These are phyloP conservation scores for Chinchilla lanigera DNA, from an alignment of 2,113 vertebrate genomes.

Conservation along the genomic window DNA sequence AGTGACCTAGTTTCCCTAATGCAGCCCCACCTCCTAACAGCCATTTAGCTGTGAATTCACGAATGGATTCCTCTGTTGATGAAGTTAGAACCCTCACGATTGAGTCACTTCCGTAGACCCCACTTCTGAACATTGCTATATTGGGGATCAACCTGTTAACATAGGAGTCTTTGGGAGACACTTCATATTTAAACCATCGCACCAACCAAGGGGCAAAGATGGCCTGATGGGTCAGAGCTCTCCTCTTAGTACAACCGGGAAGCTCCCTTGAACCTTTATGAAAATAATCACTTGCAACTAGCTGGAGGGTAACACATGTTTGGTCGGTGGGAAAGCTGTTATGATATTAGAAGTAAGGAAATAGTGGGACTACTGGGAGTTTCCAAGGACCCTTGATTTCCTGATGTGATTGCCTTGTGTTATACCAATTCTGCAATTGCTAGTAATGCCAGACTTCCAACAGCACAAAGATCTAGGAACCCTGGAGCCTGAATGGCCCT, in stretches of 20 bases:
- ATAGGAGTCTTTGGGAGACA: background rate
- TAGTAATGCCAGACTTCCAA: background rate
- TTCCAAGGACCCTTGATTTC: background rate
- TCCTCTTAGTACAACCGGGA: too few species aligned
- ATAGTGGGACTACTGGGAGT: background rate
- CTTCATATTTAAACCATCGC: background rate
- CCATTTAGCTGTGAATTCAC: background rate
- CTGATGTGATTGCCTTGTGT: background rate
- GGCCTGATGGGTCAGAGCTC: background rate
- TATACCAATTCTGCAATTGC: background rate
- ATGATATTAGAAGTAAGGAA: background rate
- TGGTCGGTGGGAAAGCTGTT: background rate
- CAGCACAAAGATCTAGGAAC: background rate
- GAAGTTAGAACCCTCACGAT: background rate
- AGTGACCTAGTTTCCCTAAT: background rate
- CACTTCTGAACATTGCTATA: background rate
- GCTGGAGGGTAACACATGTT: background rate
- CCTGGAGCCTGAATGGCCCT: fast-evolving
- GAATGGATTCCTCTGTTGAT: background rate
- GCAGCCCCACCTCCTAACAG: background rate
- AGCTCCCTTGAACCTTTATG: background rate
- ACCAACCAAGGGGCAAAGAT: too few species aligned
- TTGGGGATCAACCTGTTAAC: background rate
- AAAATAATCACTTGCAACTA: background rate
- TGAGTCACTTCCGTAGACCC: background rate